These are phyloP conservation scores for Lasioglossum zephyrum DNA, from an alignment of 2,888 invertebrate genomes.

Conservation along the genomic window DNA sequence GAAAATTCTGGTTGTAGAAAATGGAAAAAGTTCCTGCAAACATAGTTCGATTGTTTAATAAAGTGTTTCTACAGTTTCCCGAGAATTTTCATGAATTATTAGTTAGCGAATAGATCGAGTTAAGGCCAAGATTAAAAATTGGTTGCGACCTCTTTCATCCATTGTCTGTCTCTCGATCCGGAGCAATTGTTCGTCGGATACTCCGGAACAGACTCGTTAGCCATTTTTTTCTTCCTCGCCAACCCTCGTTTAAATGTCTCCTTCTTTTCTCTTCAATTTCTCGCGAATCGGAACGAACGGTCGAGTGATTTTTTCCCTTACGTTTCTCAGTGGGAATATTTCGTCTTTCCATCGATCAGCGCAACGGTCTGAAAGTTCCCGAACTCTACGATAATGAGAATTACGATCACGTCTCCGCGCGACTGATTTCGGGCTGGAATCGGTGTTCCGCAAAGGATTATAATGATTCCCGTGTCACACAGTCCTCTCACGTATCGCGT, in stretches of 20 bases:
- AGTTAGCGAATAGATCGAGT: too few relatives aligned
- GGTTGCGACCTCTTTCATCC: not conserved
- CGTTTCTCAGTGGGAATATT: slow-evolving; percentile 38
- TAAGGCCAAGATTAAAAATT: not conserved
- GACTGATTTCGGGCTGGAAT: slow-evolving; percentile 76
- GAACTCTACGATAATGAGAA: slow-evolving; percentile 65
- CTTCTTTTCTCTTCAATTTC: slow-evolving; percentile 13
- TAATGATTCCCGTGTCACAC: slow-evolving; percentile 65
- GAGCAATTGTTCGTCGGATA: not conserved
- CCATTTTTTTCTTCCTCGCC: slow-evolving; percentile 1
- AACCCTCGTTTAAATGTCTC: slow-evolving; percentile 19
- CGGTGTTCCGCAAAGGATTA: slow-evolving; percentile 61
- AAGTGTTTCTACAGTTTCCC: not conserved
- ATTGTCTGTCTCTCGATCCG: not conserved
- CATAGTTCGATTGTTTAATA: too few relatives aligned
- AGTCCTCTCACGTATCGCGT: slow-evolving; percentile 55
- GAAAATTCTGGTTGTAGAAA: not conserved
- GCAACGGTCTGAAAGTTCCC: slow-evolving; percentile 29
- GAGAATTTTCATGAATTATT: not conserved
- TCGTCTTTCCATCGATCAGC: not conserved
- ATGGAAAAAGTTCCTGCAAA: not conserved
- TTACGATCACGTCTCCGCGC: slow-evolving; percentile 75
- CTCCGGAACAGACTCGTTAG: slow-evolving; percentile 4
- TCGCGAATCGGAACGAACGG: not conserved
- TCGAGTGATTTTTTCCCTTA: slow-evolving; percentile 12